Conservation (phyloP, 37 sponge, comb jelly and placozoan species). For the Chondrilla cf. caribensis region DNA sequence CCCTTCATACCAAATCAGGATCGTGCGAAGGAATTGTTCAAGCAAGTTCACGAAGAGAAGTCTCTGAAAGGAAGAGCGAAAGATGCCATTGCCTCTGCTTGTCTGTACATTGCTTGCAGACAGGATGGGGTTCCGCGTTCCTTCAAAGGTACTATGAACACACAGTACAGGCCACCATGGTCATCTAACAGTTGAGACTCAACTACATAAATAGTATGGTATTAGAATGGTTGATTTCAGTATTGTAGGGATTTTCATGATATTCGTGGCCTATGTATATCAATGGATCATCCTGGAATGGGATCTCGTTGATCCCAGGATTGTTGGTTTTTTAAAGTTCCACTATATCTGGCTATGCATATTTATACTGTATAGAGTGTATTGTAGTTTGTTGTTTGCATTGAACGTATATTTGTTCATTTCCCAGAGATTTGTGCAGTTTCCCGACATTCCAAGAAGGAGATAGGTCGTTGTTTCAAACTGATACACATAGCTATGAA, state of each 20-base stretch:
- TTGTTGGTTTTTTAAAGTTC: too few species aligned
- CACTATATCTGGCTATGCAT: neutral
- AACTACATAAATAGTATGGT: too few species aligned
- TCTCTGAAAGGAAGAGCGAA: conserved; percentile 85
- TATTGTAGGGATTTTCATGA: too few species aligned
- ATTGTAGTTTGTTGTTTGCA: neutral
- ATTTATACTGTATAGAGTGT: neutral
- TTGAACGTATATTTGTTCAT: neutral
- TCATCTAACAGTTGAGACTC: neutral
- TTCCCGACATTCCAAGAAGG: conserved; percentile 88
- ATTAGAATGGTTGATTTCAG: too few species aligned
- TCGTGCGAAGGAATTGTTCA: conserved; percentile 84
- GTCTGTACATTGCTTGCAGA: conserved; percentile 94
- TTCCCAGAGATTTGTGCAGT: conserved; percentile 94
- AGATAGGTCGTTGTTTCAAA: conserved; percentile 97
- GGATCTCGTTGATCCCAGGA: too few species aligned
- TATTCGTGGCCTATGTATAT: too few species aligned
- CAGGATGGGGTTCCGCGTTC: conserved; percentile 93
- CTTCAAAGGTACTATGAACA: conserved; percentile 69
- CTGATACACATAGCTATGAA: conserved; percentile 69
- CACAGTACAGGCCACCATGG: neutral
- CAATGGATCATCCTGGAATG: too few species aligned
- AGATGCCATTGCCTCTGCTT: conserved; percentile 95
- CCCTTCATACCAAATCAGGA: conserved; percentile 73
- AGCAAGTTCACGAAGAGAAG: conserved; percentile 87